Percentiles rank a stretch among this genome's conserved stretches.
Evolutionary conservation across 2,113 vertebrate species (phyloP).

Genomic region (Charina bottae): DNA sequence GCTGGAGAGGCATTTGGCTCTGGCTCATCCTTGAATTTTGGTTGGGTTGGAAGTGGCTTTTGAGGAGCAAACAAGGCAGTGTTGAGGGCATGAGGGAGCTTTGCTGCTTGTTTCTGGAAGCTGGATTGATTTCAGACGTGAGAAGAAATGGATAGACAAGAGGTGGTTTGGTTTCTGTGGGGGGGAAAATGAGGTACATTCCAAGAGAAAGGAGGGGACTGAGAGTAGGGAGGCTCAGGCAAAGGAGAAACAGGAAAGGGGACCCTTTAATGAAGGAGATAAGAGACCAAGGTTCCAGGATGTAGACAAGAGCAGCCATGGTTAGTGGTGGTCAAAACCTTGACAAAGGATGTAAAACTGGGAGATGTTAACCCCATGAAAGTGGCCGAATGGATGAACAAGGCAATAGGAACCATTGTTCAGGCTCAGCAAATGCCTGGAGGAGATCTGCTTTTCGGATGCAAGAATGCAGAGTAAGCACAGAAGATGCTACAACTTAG

Average conservation of each 20-base stretch:
- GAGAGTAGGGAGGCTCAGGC: not conserved
- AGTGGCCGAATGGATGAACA: not conserved
- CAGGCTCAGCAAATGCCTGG: not conserved
- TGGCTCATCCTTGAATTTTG: too few species aligned
- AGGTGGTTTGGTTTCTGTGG: not conserved
- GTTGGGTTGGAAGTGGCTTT: too few species aligned
- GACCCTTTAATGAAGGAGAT: not conserved
- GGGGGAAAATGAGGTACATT: too few species aligned
- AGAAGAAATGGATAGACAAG: not conserved
- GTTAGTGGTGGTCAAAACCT: not conserved
- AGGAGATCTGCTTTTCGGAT: not conserved
- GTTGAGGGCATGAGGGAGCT: too few species aligned
- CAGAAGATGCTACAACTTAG: not conserved
- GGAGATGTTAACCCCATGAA: not conserved
- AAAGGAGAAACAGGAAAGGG: not conserved
- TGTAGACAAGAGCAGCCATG: not conserved
- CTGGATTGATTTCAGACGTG: not conserved
- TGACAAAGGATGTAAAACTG: not conserved
- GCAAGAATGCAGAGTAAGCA: not conserved
- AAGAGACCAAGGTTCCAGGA: not conserved
- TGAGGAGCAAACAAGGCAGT: too few species aligned
- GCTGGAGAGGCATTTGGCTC: too few species aligned
- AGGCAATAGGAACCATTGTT: not conserved
- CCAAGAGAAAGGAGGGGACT: not conserved
- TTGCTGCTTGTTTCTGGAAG: too few species aligned